phyloP scores from a whole-genome alignment of 1,140 invertebrate genomes.

The Halictus rubicundus region DNA sequence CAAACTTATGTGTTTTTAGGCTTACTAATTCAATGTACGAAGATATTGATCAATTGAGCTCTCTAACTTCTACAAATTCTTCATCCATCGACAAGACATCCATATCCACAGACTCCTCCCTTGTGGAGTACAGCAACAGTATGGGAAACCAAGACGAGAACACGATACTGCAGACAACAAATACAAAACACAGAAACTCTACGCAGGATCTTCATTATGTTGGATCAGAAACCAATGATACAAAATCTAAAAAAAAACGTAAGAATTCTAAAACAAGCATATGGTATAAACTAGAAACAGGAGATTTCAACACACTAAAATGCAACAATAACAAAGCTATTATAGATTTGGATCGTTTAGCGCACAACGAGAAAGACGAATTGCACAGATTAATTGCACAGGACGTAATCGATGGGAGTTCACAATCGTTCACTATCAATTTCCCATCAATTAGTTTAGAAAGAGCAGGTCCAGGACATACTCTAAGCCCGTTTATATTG shows the following conservation, averaged over 20 bases:
- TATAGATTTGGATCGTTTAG: slow-evolving; percentile 74
- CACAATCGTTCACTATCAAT: slow-evolving; percentile 65
- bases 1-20: slow-evolving; percentile 69
- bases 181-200: slow-evolving; percentile 26
- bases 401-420: slow-evolving; percentile 65
- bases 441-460: slow-evolving; percentile 74
- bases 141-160: slow-evolving; percentile 47
- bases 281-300: slow-evolving; percentile 57
- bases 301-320: slow-evolving; percentile 36
- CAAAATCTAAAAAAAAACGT: slow-evolving; percentile 45
- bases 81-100: slow-evolving; percentile 72
- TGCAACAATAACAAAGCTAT: slow-evolving; percentile 47
- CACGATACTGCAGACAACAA: slow-evolving; percentile 20
- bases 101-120: slow-evolving; percentile 71
- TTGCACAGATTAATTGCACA: slow-evolving; percentile 64
- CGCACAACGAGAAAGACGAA: slow-evolving; percentile 71
- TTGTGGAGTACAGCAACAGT: slow-evolving; percentile 54
- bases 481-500: slow-evolving; percentile 71
- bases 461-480: slow-evolving; percentile 67
- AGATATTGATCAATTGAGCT: slow-evolving; percentile 72
- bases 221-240: slow-evolving; percentile 47
- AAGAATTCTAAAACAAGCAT: slow-evolving; percentile 61
- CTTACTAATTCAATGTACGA: slow-evolving; percentile 77
- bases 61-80: slow-evolving; percentile 70
- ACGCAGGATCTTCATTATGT: slow-evolving; percentile 37